Evolutionary conservation across 2,888 invertebrate species (phyloP), one percentile per base, ranked within the genome.

Genomic region (Chalcis sispes): DNA sequence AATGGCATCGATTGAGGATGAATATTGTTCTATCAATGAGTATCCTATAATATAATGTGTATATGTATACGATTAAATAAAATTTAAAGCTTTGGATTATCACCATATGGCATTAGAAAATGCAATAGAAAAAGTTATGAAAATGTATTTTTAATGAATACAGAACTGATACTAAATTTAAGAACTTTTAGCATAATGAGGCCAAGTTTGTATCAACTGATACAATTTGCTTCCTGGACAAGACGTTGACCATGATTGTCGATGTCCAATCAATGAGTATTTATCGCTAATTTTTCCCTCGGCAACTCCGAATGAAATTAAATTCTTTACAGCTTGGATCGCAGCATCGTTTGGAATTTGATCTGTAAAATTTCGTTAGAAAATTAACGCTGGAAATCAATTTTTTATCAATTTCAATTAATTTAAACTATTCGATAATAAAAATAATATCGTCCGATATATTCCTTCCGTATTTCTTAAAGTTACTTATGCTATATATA

Each of bases 251-350:
- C 62, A 59, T 0, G 81, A 81, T 77, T 88, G 87, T n/a, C 80
- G 80, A 77, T 94, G 94, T 0, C 92, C 94, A 58, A 93, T 89
- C 15, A 95, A 84, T 82, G 91, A 92, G 81, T 94, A 95, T 81
- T 93, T 89, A 46, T 90, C 85, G 0, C 88, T 85, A 13, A 95
- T 90, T 82, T 93, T 93, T 0, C 92, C 92, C 59, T 88, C 80
- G 0, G 89, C 86, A 0, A 94, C 91, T 0, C 94, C 95, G 64
- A 90, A 89, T 2, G 89, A 85, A 5, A 95, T 91, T 2, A 95
- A 88, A 75, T 91, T 89, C 64, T 91, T 87, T 2, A 92, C 91
- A 0, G 93, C 93, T 42, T 90, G 90, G 0, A 94, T 82, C 81
- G 85, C 85, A 2, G 81, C 83, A 2, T 62, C 23, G 15, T 81